Conservation (phyloP, 2,888 invertebrate genomes). For the Amorpha juglandis region DNA sequence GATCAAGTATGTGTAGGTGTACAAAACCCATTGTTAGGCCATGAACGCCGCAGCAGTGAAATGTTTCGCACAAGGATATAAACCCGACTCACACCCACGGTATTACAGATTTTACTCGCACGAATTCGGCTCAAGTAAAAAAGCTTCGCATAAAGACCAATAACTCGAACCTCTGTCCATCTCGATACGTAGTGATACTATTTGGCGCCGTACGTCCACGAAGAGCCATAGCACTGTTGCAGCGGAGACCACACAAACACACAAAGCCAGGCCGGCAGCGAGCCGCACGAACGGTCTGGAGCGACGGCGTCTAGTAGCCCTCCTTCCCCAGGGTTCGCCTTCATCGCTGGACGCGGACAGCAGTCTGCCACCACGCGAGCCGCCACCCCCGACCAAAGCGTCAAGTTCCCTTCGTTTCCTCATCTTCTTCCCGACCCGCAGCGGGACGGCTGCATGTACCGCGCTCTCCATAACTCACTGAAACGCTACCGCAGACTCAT, state of each 20-base stretch:
- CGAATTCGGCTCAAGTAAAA: constrained; percentile 26
- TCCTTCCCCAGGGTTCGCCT: constrained; percentile 82
- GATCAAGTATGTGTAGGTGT: constrained; percentile 33
- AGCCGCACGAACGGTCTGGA: constrained; percentile 83
- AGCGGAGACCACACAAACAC: constrained; percentile 86
- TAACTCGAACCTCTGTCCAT: constrained; percentile 85
- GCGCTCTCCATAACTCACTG: constrained; percentile 74
- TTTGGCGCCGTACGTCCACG: constrained; percentile 87
- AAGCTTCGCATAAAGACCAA: constrained; percentile 11
- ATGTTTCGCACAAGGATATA: constrained; percentile 41
- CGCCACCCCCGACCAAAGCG: constrained; percentile 86
- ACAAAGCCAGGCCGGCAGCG: constrained; percentile 85
- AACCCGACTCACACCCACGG: constrained; percentile 36
- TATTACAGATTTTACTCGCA: constrained; percentile 22
- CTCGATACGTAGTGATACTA: constrained; percentile 85
- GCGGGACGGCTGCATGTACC: constrained; percentile 86
- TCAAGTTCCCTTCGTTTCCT: constrained; percentile 90
- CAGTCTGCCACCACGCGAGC: constrained; percentile 81
- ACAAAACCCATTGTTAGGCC: constrained; percentile 37
- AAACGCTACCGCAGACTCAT: constrained; percentile 73
- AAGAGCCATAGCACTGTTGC: constrained; percentile 88
- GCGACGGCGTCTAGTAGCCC: constrained; percentile 65
- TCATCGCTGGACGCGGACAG: constrained; percentile 85
- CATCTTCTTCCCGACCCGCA: constrained; percentile 90
- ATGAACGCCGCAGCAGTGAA: constrained; percentile 30